Conservation (phyloP, 1,140 invertebrate species). For the Euglossa dilemma region DNA sequence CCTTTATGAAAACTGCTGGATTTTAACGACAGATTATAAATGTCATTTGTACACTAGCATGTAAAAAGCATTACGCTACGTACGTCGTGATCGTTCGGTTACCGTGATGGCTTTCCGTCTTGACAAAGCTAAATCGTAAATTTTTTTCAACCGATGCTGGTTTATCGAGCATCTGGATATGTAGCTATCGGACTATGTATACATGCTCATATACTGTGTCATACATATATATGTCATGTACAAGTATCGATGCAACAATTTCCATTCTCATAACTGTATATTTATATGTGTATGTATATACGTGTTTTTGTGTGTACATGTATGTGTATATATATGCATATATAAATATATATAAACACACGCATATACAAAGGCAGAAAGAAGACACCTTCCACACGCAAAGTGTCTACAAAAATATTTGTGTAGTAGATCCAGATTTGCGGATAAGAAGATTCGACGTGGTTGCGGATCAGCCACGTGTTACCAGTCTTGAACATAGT, state of each 20-base stretch:
- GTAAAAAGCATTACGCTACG: slow-evolving; percentile 76
- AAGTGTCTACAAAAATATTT: slow-evolving; percentile 79
- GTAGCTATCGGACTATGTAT: slow-evolving; percentile 49
- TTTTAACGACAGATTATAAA: slow-evolving; percentile 66
- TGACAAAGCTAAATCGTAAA: slow-evolving; percentile 69
- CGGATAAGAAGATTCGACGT: slow-evolving; percentile 66
- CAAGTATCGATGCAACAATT: background rate
- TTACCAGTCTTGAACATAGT: slow-evolving; percentile 70
- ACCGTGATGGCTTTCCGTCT: slow-evolving; percentile 31
- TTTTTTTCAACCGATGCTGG: slow-evolving; percentile 64
- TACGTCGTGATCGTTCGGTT: slow-evolving; percentile 69
- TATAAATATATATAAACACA: slow-evolving; percentile 10
- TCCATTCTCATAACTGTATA: slow-evolving; percentile 17
- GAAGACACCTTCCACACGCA: slow-evolving; percentile 74
- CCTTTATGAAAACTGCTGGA: slow-evolving; percentile 62
- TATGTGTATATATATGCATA: background rate
- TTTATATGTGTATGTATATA: slow-evolving; percentile 4
- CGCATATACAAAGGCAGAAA: slow-evolving; percentile 73
- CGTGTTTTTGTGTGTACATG: background rate
- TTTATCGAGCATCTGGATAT: slow-evolving; percentile 61
- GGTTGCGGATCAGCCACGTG: slow-evolving; percentile 60
- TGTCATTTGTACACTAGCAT: slow-evolving; percentile 70
- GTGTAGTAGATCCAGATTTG: slow-evolving; percentile 74
- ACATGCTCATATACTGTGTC: background rate
- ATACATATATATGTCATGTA: slow-evolving; percentile 4